These are phyloP conservation scores for Dreissena rostriformis DNA, from an alignment of 1,140 invertebrate species.

Conservation along the genomic window DNA sequence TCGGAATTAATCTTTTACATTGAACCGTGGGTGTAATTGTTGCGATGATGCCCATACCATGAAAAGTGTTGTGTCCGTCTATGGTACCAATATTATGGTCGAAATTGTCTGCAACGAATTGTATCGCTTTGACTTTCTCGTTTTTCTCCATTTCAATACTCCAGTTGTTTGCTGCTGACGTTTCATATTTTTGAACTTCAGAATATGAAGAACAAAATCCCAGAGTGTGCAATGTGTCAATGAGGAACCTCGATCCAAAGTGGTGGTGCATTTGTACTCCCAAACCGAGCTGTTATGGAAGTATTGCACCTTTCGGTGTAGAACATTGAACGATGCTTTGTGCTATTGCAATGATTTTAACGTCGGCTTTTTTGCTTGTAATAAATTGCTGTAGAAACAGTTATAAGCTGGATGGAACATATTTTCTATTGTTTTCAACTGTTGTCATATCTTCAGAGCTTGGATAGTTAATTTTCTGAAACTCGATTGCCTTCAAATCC, in stretches of 20 bases:
- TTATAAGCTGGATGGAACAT: no score
- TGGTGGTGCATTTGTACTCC: constrained; percentile 55
- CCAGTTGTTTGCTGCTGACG: constrained; percentile 24
- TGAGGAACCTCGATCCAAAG: constrained; percentile 58
- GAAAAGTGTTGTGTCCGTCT: constrained; percentile 54
- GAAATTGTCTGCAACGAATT: constrained; percentile 61
- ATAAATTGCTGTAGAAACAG: no score
- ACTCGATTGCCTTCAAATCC: no score
- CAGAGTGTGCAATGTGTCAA: constrained; percentile 17
- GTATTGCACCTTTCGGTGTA: constrained; percentile 44
- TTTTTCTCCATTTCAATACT: constrained; percentile 23
- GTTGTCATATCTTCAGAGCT: no score
- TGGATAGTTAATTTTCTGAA: no score
- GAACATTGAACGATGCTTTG: no score
- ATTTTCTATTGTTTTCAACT: no score
- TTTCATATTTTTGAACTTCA: neutral
- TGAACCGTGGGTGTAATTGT: constrained; percentile 57
- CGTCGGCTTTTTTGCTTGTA: constrained; percentile 16
- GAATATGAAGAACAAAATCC: neutral
- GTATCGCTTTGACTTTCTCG: neutral
- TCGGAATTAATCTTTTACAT: neutral
- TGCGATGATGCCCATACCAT: constrained; percentile 60
- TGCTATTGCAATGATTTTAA: constrained; percentile 45
- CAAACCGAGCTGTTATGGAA: constrained; percentile 56
- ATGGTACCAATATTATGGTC: constrained; percentile 59